Base-by-base conservation (phyloP, 1,140 invertebrate genomes). In the Drosophila ercepeae region DNA sequence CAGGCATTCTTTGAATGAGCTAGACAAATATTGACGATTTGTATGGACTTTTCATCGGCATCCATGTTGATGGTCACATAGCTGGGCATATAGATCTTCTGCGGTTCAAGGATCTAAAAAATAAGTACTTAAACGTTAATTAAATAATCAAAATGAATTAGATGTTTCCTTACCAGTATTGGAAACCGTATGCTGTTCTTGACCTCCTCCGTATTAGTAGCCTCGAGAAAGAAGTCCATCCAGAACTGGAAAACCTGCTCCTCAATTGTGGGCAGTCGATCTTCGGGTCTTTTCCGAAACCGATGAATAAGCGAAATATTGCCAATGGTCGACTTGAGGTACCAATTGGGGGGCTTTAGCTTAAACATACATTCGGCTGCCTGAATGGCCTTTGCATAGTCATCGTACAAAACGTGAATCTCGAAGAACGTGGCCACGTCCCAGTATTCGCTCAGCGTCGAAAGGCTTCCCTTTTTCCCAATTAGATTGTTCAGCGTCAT, bases 351-450 rank as follows among this genome's bases (percentile, higher is more conserved):
- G 34, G 99, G 98, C 93, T 99, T 99, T 42, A 99, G 92, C 92
- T 97, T 98, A 89, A 99, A 99, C 99, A 99, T 99, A 91, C 97
- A 99, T 91, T 99, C 97, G 1, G 99, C 97, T 13, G 98, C 99
- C 92, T 99, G 97, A 78, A 98, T 96, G 4, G 99, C 98, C 92
- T 99, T 99, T 3, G 95, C 93, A 92, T 99, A 99, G 92, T 99
- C 97, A 92, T 99, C 97, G 11, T 98, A 98, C 11, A 99, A 92
- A 1, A 99, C 98, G 53, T 97, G 98, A 55, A 99, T 99, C 92
- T 99, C 99, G 92, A 99, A 99, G 92, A 99, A 99, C 1, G 98
- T 99, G 0, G 99, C 99, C 5, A 99, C 98, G 92, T 99, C 98
- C 99, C 99, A 99, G 90, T 99, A 99, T 89, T 99, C 98, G 78